Conservation (phyloP, 2,888 invertebrate species). For the Thymelicus lineola region DNA sequence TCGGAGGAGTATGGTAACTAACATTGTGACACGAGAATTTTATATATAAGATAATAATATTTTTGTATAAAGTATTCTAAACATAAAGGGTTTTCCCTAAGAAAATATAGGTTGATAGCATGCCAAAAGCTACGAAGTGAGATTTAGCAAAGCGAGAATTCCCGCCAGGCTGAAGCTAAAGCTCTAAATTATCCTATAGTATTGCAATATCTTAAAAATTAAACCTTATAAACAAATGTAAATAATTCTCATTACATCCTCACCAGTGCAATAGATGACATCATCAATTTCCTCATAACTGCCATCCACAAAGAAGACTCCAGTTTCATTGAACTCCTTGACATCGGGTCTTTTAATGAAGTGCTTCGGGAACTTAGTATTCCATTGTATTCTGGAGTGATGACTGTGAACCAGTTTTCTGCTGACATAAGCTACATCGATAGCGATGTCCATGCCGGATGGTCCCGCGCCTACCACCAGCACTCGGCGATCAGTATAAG, state of each 20-base stretch:
- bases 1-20: too few species aligned
- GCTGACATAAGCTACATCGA: conserved; percentile 84
- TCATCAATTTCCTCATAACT: conserved; percentile 86
- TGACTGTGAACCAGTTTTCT: conserved; percentile 80
- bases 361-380: conserved; percentile 73
- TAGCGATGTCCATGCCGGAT: conserved; percentile 90
- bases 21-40: too few species aligned
- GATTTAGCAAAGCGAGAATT: too few species aligned
- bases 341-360: conserved; percentile 82
- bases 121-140: too few species aligned
- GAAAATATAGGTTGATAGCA: too few species aligned
- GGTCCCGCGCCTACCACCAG: conserved; percentile 89
- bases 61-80: too few species aligned
- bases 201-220: too few species aligned
- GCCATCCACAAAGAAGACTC: conserved; percentile 86
- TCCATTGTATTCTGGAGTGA: conserved; percentile 69
- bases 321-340: conserved; percentile 75
- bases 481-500: conserved; percentile 84
- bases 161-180: too few species aligned
- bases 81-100: too few species aligned
- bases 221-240: background rate
- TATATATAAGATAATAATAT: too few species aligned
- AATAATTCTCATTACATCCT: background rate
- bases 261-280: conserved; percentile 90
- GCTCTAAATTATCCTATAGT: too few species aligned